Evolutionary conservation across 2,113 vertebrate species (phyloP).

Genomic region (Amia ocellicauda): DNA sequence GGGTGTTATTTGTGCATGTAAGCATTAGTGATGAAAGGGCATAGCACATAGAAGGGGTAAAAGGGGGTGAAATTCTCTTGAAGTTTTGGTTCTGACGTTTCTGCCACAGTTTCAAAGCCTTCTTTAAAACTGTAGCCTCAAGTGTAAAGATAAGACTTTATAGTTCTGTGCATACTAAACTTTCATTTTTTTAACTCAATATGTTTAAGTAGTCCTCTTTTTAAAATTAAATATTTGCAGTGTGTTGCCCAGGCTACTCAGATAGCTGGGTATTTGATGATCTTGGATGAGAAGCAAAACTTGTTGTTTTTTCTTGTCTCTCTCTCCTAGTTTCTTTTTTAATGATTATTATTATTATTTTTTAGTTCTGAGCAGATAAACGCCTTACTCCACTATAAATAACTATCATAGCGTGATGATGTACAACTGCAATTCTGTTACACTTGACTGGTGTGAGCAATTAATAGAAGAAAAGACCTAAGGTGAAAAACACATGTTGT

Average conservation of each 20-base stretch:
- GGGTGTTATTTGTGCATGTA: conserved; percentile 12
- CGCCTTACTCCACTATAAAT: too few species aligned
- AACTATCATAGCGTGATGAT: too few species aligned
- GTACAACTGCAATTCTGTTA: neutral
- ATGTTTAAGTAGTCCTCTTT: conserved; percentile 1
- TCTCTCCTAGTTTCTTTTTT: too few species aligned
- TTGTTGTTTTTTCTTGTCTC: too few species aligned
- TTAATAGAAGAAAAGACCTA: neutral
- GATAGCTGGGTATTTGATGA: too few species aligned
- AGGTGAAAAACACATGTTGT: neutral
- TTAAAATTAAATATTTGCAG: conserved; percentile 18
- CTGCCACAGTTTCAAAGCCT: conserved; percentile 30
- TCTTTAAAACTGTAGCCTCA: conserved; percentile 24
- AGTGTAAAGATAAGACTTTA: conserved; percentile 9
- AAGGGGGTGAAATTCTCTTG: conserved; percentile 7
- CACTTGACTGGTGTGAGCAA: neutral
- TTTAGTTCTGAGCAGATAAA: too few species aligned
- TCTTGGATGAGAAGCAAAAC: too few species aligned
- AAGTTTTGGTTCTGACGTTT: conserved; percentile 19
- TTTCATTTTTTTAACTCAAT: conserved; percentile 2
- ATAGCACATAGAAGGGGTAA: neutral
- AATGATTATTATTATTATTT: too few species aligned
- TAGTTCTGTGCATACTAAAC: conserved; percentile 27
- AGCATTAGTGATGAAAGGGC: conserved; percentile 25
- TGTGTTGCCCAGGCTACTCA: neutral